phyloP scores from a whole-genome alignment of 2,888 invertebrate species.

The Athetis lepigone region DNA sequence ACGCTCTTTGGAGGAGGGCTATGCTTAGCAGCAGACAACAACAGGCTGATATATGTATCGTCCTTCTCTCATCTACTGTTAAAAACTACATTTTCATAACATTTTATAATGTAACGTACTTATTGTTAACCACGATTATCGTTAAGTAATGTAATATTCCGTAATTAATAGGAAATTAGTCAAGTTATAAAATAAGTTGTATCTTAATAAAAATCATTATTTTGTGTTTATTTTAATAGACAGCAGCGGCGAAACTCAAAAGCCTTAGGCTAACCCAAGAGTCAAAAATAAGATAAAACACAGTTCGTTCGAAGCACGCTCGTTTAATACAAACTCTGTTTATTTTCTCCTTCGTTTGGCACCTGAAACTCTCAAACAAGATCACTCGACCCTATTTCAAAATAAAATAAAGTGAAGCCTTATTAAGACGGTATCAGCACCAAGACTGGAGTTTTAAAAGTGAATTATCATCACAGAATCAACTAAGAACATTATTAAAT shows the following conservation, averaged over 20 bases:
- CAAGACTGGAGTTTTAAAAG: constrained; percentile 18
- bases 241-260: neutral
- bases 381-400: constrained; percentile 38
- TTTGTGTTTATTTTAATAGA: neutral
- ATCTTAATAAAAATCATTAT: neutral
- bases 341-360: constrained; percentile 28
- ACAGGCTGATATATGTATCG: no score
- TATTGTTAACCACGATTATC: no score
- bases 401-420: constrained; percentile 38
- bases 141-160: no score
- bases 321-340: constrained; percentile 10
- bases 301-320: constrained; percentile 11
- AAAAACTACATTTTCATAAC: no score
- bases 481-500: neutral
- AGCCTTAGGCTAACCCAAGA: neutral
- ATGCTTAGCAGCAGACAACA: no score
- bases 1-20: no score
- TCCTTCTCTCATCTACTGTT: no score
- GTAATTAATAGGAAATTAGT: neutral
- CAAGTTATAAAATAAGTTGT: neutral
- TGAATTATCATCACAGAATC: constrained; percentile 3
- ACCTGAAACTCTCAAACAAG: constrained; percentile 24
- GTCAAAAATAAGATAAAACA: constrained; percentile 1
- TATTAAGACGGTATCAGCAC: constrained; percentile 19
- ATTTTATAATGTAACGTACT: no score